phyloP scores from a whole-genome alignment of 2,888 invertebrate species.

The Hanleya hanleyi region DNA sequence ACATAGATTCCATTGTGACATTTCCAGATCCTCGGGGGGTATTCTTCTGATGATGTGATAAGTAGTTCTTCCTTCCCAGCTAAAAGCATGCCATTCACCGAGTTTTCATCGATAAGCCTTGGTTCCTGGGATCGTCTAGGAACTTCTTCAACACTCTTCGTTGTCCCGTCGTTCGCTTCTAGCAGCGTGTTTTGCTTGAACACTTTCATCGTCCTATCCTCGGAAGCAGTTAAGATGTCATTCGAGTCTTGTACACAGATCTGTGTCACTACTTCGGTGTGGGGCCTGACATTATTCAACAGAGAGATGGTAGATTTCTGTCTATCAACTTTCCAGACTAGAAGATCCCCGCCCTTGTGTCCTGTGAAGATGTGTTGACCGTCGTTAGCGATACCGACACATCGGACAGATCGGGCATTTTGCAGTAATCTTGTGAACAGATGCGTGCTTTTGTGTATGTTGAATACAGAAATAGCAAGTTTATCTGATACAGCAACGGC shows the following conservation, averaged over 20 bases:
- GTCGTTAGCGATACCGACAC: neutral
- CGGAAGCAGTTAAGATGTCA: neutral
- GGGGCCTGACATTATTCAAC: neutral
- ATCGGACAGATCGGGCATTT: neutral
- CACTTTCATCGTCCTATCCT: neutral
- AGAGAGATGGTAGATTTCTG: neutral
- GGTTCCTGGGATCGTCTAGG: too few relatives aligned
- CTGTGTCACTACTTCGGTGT: neutral
- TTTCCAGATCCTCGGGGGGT: neutral
- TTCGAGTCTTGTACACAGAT: neutral
- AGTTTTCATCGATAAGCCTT: neutral
- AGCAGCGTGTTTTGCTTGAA: neutral
- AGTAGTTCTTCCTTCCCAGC: neutral
- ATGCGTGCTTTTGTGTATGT: neutral
- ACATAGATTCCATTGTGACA: neutral
- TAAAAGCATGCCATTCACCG: neutral
- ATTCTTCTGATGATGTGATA: neutral
- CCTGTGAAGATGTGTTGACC: neutral
- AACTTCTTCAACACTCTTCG: neutral
- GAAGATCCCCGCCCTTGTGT: neutral
- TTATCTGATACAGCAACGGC: neutral
- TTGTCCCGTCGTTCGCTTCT: neutral
- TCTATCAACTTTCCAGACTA: neutral
- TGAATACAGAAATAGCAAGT: neutral
- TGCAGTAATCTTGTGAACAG: neutral